Evolutionary conservation across 2,113 vertebrate genomes (phyloP).

Genomic region (Phocoena phocoena): DNA sequence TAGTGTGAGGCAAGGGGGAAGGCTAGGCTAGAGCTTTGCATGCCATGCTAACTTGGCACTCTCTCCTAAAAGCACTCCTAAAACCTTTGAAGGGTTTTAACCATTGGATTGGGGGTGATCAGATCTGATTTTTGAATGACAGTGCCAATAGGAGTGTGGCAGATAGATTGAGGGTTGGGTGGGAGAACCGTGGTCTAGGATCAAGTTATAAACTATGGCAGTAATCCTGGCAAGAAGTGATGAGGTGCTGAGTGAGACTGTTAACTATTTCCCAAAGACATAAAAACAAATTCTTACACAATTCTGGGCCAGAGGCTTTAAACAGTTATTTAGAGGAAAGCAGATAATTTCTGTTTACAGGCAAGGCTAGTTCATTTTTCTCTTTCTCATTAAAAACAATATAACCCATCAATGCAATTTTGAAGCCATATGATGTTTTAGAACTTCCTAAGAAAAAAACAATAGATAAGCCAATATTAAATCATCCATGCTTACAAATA

Average conservation of each 20-base stretch:
- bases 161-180: not conserved
- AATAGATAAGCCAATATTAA: slow-evolving; percentile 43
- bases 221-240: not conserved
- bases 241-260: not conserved
- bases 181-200: not conserved
- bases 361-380: slow-evolving; percentile 25
- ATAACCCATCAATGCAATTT: not conserved
- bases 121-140: not conserved
- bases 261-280: slow-evolving; percentile 57
- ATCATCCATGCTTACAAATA: not conserved
- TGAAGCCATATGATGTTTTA: slow-evolving; percentile 29
- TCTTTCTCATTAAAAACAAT: not conserved
- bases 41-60: not conserved
- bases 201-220: slow-evolving; percentile 13
- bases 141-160: not conserved
- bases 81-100: not conserved
- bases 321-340: slow-evolving; percentile 39
- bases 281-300: slow-evolving; percentile 50
- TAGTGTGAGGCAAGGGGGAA: not conserved
- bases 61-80: not conserved
- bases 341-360: slow-evolving; percentile 25
- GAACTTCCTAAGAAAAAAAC: slow-evolving; percentile 16
- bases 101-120: not conserved
- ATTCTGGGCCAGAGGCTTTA: slow-evolving; percentile 45
- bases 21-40: not conserved